These are phyloP conservation scores for Gari tellinella DNA, from an alignment of 2,888 invertebrate genomes.

Conservation along the genomic window DNA sequence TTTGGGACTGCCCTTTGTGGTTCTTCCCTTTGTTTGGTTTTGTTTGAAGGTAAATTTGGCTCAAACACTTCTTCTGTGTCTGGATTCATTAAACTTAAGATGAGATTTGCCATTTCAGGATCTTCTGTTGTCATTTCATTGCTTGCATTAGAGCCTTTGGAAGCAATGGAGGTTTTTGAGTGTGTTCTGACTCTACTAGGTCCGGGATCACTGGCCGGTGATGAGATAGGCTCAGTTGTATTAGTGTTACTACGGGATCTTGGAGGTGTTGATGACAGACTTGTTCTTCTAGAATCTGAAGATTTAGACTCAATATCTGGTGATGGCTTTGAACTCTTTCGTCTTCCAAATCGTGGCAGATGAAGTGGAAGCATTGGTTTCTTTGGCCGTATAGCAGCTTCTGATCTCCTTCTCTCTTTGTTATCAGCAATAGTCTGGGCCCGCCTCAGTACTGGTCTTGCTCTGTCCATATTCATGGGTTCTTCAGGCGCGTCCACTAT, in stretches of 20 bases:
- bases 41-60: background rate
- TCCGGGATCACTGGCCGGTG: background rate
- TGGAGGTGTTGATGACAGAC: slow-evolving; percentile 9
- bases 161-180: slow-evolving; percentile 6
- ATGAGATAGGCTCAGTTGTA: slow-evolving; percentile 16
- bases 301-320: slow-evolving; percentile 7
- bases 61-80: slow-evolving; percentile 5
- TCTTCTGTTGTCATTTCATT: slow-evolving; percentile 12
- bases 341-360: slow-evolving; percentile 2
- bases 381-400: slow-evolving; percentile 3
- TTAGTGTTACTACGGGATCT: slow-evolving; percentile 1
- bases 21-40: background rate
- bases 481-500: slow-evolving; percentile 34
- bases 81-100: slow-evolving; percentile 47
- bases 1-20: no score
- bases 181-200: slow-evolving; percentile 11
- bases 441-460: slow-evolving; percentile 26
- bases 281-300: slow-evolving; percentile 4
- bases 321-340: slow-evolving; percentile 9
- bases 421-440: slow-evolving; percentile 34
- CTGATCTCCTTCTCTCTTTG: slow-evolving; percentile 27
- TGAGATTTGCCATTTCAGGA: slow-evolving; percentile 33
- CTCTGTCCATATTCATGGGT: slow-evolving; percentile 50
- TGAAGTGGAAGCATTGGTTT: slow-evolving; percentile 24
- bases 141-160: slow-evolving; percentile 10